Evolutionary conservation across 2,113 vertebrate genomes (phyloP).

Genomic region (Passer domesticus): DNA sequence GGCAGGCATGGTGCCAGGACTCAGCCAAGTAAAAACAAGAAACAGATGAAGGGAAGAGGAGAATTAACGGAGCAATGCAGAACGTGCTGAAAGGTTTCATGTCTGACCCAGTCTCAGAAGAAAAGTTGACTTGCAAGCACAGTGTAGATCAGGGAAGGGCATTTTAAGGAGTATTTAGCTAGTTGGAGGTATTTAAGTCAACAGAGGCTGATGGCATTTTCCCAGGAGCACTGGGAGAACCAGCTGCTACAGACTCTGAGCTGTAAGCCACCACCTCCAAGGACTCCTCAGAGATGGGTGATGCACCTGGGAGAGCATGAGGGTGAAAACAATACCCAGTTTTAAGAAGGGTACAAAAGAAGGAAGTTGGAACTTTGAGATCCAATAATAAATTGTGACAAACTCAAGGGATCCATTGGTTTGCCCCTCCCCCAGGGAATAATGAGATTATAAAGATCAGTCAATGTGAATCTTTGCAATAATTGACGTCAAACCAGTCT

Average conservation of each 20-base stretch:
- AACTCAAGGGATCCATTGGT: not conserved
- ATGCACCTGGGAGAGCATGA: not conserved
- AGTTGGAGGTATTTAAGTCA: not conserved
- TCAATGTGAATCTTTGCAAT: not conserved
- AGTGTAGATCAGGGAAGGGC: not conserved
- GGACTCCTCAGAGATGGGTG: not conserved
- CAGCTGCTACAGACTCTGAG: not conserved
- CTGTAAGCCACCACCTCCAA: not conserved
- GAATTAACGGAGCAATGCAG: not conserved
- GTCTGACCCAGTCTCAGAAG: not conserved
- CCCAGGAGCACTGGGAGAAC: accelerated
- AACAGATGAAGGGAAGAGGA: not conserved
- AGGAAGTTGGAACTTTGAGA: not conserved
- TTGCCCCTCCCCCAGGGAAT: not conserved
- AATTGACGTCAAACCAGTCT: not conserved
- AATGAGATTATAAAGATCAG: constrained; percentile 4
- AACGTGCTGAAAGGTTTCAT: not conserved
- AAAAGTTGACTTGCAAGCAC: not conserved
- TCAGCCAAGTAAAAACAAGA: not conserved
- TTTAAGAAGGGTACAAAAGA: not conserved
- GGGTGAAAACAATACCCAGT: not conserved
- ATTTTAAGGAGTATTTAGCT: not conserved
- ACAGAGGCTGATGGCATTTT: not conserved
- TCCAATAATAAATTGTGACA: not conserved
- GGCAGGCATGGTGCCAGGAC: not conserved